A percentile compares a stretch with the other conserved stretches of the same genome.
Conservation (phyloP, 2,113 vertebrate species). For the Machaerirhynchus nigripectus region DNA sequence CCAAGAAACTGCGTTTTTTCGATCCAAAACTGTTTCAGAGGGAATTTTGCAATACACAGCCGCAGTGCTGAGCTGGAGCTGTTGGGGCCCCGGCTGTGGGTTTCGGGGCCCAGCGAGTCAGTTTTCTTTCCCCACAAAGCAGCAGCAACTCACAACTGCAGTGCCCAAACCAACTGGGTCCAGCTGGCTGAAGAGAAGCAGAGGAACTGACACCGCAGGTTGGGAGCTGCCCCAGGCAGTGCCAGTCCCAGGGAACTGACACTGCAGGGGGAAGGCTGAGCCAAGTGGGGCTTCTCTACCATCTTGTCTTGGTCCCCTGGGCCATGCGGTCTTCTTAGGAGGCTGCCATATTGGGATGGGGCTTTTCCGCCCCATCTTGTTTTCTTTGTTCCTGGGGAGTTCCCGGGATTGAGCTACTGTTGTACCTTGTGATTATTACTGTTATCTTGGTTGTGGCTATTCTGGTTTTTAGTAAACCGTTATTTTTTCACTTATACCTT, state of each 20-base stretch:
- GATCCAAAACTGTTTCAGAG: not conserved
- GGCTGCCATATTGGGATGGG: not conserved
- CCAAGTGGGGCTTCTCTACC: not conserved
- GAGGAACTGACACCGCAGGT: not conserved
- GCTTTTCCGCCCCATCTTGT: not conserved
- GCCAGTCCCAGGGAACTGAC: not conserved
- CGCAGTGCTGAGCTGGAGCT: accelerated
- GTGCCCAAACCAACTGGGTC: not conserved
- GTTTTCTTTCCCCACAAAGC: not conserved
- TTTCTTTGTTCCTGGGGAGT: not conserved
- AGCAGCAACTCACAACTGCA: not conserved
- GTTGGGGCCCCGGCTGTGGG: not conserved
- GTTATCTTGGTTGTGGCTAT: not conserved
- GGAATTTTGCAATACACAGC: not conserved
- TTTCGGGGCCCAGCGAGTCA: accelerated
- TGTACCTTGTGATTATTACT: not conserved
- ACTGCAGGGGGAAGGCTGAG: not conserved
- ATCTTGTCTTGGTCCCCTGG: not conserved
- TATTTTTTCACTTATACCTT: not conserved
- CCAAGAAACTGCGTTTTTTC: not conserved
- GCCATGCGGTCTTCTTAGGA: accelerated
- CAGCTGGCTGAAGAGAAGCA: not conserved
- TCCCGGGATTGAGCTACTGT: not conserved
- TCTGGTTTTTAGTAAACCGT: not conserved
- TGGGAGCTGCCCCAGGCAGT: not conserved